Conservation (phyloP, 2,888 invertebrate genomes). For the Mimachlamys varia region DNA sequence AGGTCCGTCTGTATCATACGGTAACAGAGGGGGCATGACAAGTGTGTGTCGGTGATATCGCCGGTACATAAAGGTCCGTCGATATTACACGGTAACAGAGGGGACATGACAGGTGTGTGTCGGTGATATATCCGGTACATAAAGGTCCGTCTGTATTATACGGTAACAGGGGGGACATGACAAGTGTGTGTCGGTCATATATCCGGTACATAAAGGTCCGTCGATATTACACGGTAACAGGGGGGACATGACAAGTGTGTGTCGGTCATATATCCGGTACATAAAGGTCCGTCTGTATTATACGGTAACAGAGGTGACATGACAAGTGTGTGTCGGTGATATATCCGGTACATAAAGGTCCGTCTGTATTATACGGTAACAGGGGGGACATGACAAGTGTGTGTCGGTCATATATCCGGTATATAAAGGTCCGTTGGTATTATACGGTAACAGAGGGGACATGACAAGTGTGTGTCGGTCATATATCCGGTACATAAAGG, state of each 20-base stretch:
- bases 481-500: neutral
- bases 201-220: neutral
- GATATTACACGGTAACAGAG: neutral
- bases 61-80: neutral
- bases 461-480: neutral
- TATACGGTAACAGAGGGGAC: no score
- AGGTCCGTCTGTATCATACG: neutral
- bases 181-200: neutral
- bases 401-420: neutral
- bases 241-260: neutral
- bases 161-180: neutral
- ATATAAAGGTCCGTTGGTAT: neutral
- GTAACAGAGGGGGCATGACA: neutral
- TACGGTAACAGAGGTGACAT: no score
- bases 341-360: neutral
- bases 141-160: neutral
- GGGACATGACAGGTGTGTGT: neutral
- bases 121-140: neutral
- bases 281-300: neutral
- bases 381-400: neutral
- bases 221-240: neutral
- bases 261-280: neutral
- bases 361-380: neutral
- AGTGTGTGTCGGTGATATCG: neutral
- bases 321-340: neutral